These are phyloP conservation scores for Eulacestoma nigropectus DNA, from an alignment of 2,113 vertebrate genomes.

Conservation along the genomic window DNA sequence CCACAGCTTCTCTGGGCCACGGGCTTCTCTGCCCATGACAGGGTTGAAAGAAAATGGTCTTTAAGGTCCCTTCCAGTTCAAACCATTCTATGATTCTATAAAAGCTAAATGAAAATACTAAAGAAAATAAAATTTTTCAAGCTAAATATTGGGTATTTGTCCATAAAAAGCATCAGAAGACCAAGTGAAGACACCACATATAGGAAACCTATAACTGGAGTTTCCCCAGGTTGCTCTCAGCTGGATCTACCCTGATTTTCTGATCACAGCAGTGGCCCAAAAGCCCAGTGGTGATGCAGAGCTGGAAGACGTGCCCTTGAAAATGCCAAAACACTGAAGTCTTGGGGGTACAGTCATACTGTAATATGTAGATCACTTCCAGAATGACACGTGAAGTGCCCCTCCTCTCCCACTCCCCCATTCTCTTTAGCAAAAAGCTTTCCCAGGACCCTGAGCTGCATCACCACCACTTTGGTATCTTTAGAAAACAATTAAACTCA, in stretches of 20 bases:
- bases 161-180: neutral
- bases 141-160: neutral
- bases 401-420: neutral
- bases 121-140: neutral
- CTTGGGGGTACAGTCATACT: neutral
- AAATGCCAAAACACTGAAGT: neutral
- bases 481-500: neutral
- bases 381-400: neutral
- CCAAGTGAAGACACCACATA: neutral
- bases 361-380: rapidly evolving
- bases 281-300: neutral
- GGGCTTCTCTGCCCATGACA: neutral
- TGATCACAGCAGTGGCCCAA: neutral
- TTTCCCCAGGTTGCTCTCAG: neutral
- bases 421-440: neutral
- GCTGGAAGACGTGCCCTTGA: neutral
- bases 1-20: neutral
- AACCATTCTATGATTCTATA: neutral
- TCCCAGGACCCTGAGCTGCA: neutral
- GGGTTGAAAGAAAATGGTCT: neutral
- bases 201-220: neutral
- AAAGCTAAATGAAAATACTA: neutral
- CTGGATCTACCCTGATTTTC: neutral
- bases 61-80: neutral
- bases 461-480: neutral